A percentile compares a stretch with the other conserved stretches of the same genome.
Conservation (phyloP, 2,888 invertebrate species). For the Brachypterus glaber region DNA sequence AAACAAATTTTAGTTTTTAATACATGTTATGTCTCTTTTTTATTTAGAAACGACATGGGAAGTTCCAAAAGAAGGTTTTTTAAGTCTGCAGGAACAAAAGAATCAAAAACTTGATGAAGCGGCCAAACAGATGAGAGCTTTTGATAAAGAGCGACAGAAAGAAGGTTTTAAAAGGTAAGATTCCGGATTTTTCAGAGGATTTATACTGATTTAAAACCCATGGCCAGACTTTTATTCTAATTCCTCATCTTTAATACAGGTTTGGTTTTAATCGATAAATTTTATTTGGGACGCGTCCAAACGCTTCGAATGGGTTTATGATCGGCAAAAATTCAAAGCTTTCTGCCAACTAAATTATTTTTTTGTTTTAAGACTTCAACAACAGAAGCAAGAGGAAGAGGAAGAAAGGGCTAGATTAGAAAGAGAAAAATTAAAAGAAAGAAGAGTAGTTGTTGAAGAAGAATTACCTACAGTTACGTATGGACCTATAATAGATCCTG, state of each 20-base stretch:
- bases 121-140: slow-evolving; percentile 38
- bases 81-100: slow-evolving; percentile 56
- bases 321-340: too few species aligned
- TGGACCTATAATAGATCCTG: slow-evolving; percentile 50
- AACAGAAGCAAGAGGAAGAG: slow-evolving; percentile 40
- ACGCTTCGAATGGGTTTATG: too few species aligned
- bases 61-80: slow-evolving; percentile 60
- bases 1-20: slow-evolving; percentile 1
- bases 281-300: too few species aligned
- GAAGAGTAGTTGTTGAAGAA: slow-evolving; percentile 32
- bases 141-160: slow-evolving; percentile 29
- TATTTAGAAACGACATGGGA: slow-evolving; percentile 67
- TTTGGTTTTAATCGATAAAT: too few species aligned
- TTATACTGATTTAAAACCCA: background rate
- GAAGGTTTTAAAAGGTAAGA: slow-evolving; percentile 25
- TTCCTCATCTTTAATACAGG: too few species aligned
- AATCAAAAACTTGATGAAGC: slow-evolving; percentile 44
- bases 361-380: slow-evolving; percentile 24
- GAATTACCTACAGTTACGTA: slow-evolving; percentile 37
- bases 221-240: background rate
- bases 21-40: slow-evolving; percentile 8
- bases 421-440: slow-evolving; percentile 41
- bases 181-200: background rate
- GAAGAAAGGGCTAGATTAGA: slow-evolving; percentile 45
- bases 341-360: too few species aligned